A percentile compares a stretch with the other conserved stretches of the same genome.
Evolutionary conservation across 2,797 vertebrate species (phyloP).

Genomic region (Harpagifer antarcticus): DNA sequence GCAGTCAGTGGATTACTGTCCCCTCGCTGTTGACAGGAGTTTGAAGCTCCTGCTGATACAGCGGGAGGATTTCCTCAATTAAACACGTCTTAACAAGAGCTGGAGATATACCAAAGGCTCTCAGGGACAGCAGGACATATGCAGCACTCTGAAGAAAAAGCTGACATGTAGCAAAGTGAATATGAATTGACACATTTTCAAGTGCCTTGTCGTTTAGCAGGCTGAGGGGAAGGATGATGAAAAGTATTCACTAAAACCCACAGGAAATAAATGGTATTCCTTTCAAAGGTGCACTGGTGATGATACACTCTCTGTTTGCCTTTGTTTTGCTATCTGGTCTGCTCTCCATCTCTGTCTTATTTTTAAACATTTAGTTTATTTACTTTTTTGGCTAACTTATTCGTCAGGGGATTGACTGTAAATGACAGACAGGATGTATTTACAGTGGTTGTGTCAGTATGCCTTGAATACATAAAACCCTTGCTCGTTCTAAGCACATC

Average conservation of each 20-base stretch:
- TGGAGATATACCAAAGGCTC: slow-evolving; percentile 36
- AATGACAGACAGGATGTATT: background rate
- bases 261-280: background rate
- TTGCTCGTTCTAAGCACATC: background rate
- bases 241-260: slow-evolving; percentile 9
- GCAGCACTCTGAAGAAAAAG: slow-evolving; percentile 27
- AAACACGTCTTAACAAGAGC: slow-evolving; percentile 51
- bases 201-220: background rate
- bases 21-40: slow-evolving; percentile 61
- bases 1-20: slow-evolving; percentile 72
- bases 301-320: background rate
- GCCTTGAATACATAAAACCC: background rate
- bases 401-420: background rate
- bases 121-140: slow-evolving; percentile 21
- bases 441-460: too few species aligned
- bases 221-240: slow-evolving; percentile 1
- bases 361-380: background rate
- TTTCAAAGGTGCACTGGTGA: too few species aligned
- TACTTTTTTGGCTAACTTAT: background rate
- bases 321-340: background rate
- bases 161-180: slow-evolving; percentile 14
- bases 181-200: slow-evolving; percentile 41
- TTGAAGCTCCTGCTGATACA: slow-evolving; percentile 68
- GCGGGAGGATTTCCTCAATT: slow-evolving; percentile 52
- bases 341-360: background rate